Conservation (phyloP, 1,140 invertebrate species). For the Melanaphis sacchari region DNA sequence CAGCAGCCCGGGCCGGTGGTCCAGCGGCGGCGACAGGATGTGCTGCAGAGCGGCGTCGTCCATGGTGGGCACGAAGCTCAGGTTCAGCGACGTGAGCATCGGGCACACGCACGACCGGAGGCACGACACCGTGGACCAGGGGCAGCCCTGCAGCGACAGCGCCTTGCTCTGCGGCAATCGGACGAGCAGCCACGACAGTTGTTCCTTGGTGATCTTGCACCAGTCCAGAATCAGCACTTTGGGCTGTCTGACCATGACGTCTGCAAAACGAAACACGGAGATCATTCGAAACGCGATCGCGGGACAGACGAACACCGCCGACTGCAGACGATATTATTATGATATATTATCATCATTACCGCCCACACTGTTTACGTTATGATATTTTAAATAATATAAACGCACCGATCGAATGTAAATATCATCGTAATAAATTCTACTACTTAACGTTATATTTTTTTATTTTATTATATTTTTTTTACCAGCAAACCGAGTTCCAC, state of each 20-base stretch:
- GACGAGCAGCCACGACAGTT: constrained; percentile 28
- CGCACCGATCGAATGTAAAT: too few species aligned
- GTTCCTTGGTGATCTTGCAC: constrained; percentile 48
- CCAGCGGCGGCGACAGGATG: constrained; percentile 25
- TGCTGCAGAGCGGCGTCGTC: constrained; percentile 23
- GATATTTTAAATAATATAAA: too few species aligned
- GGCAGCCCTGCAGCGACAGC: constrained; percentile 36
- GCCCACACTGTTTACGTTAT: too few species aligned
- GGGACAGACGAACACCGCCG: too few species aligned
- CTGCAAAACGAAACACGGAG: not conserved
- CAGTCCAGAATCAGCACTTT: constrained; percentile 48
- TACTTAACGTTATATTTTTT: too few species aligned
- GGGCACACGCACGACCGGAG: constrained; percentile 41
- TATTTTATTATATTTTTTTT: too few species aligned
- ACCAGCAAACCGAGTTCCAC: too few species aligned
- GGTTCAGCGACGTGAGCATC: constrained; percentile 16
- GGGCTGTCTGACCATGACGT: constrained; percentile 34
- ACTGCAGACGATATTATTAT: too few species aligned
- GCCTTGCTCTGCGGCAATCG: constrained; percentile 45
- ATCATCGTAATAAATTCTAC: too few species aligned
- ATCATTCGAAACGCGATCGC: not conserved
- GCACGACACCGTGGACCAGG: constrained; percentile 32
- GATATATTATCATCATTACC: too few species aligned
- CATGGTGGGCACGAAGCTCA: constrained; percentile 47
- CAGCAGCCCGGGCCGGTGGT: constrained; percentile 22